phyloP scores from a whole-genome alignment of 1,140 invertebrate species.

The Megathymus violae region DNA sequence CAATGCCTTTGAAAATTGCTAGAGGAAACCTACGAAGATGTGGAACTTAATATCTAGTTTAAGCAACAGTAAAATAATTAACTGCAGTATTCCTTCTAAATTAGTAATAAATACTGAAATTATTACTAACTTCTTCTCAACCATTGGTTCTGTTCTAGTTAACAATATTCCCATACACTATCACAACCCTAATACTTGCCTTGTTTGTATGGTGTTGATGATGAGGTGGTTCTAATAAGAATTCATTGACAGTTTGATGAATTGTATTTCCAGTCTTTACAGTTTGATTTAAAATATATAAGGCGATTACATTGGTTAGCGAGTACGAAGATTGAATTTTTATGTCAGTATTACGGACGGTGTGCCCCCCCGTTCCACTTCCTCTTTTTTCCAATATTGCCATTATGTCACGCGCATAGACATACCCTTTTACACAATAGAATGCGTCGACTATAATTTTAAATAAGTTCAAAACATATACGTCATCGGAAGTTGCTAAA shows the following conservation, averaged over 20 bases:
- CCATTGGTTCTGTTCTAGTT: constrained; percentile 9
- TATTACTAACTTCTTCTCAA: constrained; percentile 4
- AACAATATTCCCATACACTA: constrained; percentile 5
- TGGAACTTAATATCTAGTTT: constrained; percentile 27
- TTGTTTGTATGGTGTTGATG: too few species aligned
- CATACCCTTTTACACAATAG: background rate
- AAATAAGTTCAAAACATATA: background rate
- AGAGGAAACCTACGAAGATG: constrained; percentile 18
- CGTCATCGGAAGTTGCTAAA: constrained; percentile 15
- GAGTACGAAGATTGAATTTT: too few species aligned
- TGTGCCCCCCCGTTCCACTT: too few species aligned
- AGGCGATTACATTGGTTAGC: too few species aligned
- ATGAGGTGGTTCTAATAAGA: too few species aligned
- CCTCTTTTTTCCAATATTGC: too few species aligned
- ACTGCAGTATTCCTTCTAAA: background rate
- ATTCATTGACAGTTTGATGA: too few species aligned
- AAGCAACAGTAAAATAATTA: constrained; percentile 8
- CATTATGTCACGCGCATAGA: too few species aligned
- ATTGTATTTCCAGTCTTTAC: too few species aligned
- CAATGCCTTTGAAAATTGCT: constrained; percentile 13
- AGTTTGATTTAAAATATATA: too few species aligned
- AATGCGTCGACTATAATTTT: background rate
- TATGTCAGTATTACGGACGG: too few species aligned
- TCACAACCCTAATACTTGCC: background rate
- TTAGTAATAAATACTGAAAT: background rate